phyloP scores from a whole-genome alignment of 2,113 vertebrate genomes.

The Marmota monax region DNA sequence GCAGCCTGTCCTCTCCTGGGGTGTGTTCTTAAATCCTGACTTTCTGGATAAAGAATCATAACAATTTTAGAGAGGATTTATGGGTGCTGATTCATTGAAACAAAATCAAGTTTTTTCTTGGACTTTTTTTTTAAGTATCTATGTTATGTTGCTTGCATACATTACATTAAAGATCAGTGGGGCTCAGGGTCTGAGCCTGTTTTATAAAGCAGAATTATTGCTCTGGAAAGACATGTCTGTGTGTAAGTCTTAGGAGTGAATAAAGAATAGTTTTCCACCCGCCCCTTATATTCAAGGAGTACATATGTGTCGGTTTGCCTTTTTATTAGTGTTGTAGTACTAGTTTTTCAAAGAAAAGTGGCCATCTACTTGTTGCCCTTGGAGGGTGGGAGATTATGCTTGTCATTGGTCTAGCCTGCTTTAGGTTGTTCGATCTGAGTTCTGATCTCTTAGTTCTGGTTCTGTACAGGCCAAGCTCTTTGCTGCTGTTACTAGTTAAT shows the following conservation, averaged over 20 bases:
- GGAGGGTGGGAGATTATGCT: too few species aligned
- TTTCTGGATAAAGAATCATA: conserved; percentile 91
- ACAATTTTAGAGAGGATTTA: conserved; percentile 90
- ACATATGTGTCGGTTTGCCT: neutral
- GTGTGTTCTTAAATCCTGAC: conserved; percentile 89
- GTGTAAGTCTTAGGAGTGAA: neutral
- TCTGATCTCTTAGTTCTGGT: neutral
- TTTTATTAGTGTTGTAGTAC: neutral
- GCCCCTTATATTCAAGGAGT: neutral
- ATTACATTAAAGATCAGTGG: neutral
- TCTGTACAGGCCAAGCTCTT: neutral
- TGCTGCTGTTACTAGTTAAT: neutral
- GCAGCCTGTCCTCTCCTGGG: conserved; percentile 89
- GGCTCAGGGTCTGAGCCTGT: too few species aligned
- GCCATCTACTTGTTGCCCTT: neutral
- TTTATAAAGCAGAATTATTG: neutral
- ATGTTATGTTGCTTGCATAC: neutral
- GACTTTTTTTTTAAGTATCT: neutral
- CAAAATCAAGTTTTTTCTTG: neutral
- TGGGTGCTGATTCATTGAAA: neutral
- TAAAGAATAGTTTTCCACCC: neutral
- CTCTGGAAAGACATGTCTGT: neutral
- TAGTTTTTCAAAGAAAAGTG: neutral
- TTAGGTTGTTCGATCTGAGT: too few species aligned
- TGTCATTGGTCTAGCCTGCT: neutral